These are phyloP conservation scores for Microcebus murinus DNA, from an alignment of 2,113 vertebrate species.

Conservation along the genomic window DNA sequence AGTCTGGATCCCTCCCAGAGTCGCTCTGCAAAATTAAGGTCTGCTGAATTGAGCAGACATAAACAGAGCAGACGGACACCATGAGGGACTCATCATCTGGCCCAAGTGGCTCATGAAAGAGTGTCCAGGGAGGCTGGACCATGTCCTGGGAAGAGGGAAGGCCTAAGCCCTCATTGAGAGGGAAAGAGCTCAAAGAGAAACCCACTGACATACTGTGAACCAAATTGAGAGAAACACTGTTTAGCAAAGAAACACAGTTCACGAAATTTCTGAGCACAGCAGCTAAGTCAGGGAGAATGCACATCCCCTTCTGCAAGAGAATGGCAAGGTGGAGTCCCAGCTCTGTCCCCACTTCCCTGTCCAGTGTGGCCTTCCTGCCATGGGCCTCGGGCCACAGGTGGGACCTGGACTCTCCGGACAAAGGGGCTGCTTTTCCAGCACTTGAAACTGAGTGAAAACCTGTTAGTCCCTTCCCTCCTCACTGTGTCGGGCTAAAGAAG, in stretches of 20 bases:
- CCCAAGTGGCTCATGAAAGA: not conserved
- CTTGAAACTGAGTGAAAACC: not conserved
- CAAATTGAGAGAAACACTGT: not conserved
- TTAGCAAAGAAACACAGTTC: not conserved
- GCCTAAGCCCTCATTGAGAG: not conserved
- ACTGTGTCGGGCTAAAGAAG: not conserved
- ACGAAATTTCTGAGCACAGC: not conserved
- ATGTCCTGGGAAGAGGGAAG: not conserved
- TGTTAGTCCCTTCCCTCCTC: not conserved
- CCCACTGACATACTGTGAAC: not conserved
- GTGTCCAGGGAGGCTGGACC: not conserved
- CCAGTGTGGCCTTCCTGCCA: not conserved
- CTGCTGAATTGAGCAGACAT: not conserved
- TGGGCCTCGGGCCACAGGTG: no score
- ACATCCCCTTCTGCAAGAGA: not conserved
- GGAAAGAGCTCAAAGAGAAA: not conserved
- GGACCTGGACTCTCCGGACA: not conserved
- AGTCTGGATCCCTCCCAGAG: not conserved
- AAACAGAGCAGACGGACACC: not conserved
- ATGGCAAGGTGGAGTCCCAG: rapidly evolving
- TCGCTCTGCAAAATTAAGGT: not conserved
- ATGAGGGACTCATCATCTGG: not conserved
- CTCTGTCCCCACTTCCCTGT: not conserved
- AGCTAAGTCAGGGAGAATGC: not conserved
- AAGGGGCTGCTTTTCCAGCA: not conserved